Evolutionary conservation across 2,888 invertebrate species (phyloP), one percentile per base, ranked within the genome.

Genomic region (Chydorus sphaericus): DNA sequence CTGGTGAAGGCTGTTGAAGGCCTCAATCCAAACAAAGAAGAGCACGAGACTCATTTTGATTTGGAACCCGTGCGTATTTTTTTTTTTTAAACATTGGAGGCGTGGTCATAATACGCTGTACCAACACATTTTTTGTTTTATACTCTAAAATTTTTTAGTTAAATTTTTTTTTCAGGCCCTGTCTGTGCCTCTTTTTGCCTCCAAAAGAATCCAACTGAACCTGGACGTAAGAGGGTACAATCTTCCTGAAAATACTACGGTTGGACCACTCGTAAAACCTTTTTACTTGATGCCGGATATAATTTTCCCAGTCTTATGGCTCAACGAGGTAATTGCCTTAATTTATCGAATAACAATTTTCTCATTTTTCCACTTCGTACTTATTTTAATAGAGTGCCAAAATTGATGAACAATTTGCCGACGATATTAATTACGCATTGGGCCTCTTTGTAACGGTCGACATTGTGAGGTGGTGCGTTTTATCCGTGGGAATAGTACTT

Each of bases 41-140:
- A 82, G 54, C 91, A 92, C 67, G 81, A 77, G 49, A 82, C 89
- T 6, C 74, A 70, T 50, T 76, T 90, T 60, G 81, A 87, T 63
- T 83, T 90, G 67, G 90, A 91, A 68, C 78, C 83, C 65, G 85
- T 87, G 69, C 66, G 72, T 8, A 28, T 30, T 48, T 23, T 29
- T 31, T n/a, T n/a, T n/a, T n/a, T n/a, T n/a, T n/a, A n/a, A n/a
- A n/a, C n/a, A n/a, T n/a, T n/a, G n/a, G n/a, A n/a, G n/a, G n/a
- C n/a, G n/a, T n/a, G 48, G 28, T 48, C 14, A 48, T 37, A 16
- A 10, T 18, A 18, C 33, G 31, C 8, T 8, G n/a, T 2, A n/a
- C 10, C 38, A 18, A 8, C 28, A 14, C n/a, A n/a, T n/a, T n/a
- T n/a, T n/a, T n/a, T n/a, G n/a, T n/a, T n/a, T n/a, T n/a, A n/a